Evolutionary conservation across 2,888 invertebrate genomes (phyloP), one percentile per base, ranked within the genome.

Genomic region (Polyommatus icarus): DNA sequence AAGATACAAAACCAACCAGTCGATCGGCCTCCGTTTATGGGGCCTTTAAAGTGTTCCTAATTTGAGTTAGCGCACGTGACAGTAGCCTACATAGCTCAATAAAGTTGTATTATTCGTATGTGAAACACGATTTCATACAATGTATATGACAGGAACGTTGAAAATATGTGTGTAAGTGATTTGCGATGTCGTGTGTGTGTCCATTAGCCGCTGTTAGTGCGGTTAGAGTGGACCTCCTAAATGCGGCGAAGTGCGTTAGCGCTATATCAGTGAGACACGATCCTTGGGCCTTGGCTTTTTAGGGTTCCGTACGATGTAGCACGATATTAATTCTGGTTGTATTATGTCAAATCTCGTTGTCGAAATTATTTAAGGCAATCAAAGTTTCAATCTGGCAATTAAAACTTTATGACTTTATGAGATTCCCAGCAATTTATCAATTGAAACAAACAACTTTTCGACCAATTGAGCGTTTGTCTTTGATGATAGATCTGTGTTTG

Each of bases 91-190:
- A 24, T 24, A 61, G 1, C 24, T 24, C 61, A 24, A 67, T 67
- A 77, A 77, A 72, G 71, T 76, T 15, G 29, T 18, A 54, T 54
- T 54, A 54, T 54, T 54, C 54, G 54, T 54, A 54, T 54, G 46
- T 77, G 71, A 75, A 57, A 57, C 75, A 71, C 67, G 57, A 79
- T 77, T 61, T 76, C 59, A 61, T 76, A 61, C 77, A 77, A 73
- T 29, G 61, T 50, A 50, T 50, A 50, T 50, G 54, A 18, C 24
- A 59, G 59, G 20, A 46, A 61, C 73, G 72, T 71, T 54, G 29
- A 78, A 36, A 78, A 59, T 79, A 79, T 78, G 75, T 73, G 76
- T 76, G 76, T 79, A 79, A 75, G 78, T 76, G 71, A 78, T 79
- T 71, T 72, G 79, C 77, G 71, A 50, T 50, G 73, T 71, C 32